Conservation (phyloP, 2,113 vertebrate species). For the Carettochelys insculpta region DNA sequence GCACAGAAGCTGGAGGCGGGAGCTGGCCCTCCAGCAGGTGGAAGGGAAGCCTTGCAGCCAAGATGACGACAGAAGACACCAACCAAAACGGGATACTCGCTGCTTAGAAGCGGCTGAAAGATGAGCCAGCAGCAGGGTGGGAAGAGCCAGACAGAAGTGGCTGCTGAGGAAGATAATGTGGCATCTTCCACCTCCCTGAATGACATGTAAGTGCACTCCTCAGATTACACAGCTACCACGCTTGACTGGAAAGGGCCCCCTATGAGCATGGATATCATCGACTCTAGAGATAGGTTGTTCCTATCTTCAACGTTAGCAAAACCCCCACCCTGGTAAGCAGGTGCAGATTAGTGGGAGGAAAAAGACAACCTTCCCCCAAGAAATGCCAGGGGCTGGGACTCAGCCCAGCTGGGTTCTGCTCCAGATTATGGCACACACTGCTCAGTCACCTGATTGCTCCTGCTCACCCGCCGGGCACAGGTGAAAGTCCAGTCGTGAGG, state of each 20-base stretch:
- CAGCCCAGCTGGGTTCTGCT: accelerated
- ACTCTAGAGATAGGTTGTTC: neutral
- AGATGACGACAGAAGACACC: accelerated
- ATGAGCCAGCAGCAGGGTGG: neutral
- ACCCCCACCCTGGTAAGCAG: neutral
- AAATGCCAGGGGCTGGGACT: neutral
- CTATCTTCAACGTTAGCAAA: neutral
- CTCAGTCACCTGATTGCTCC: accelerated
- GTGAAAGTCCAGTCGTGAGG: slow-evolving; percentile 87
- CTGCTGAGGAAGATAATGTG: neutral
- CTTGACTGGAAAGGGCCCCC: neutral
- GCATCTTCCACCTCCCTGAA: neutral
- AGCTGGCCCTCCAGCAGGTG: neutral
- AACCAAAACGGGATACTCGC: neutral
- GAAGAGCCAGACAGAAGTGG: neutral
- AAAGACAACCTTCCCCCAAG: neutral
- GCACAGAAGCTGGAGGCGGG: neutral
- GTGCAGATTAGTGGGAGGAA: neutral
- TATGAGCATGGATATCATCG: neutral
- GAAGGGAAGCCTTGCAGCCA: neutral
- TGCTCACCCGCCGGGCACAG: slow-evolving; percentile 85
- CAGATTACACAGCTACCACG: neutral
- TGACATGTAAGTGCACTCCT: neutral
- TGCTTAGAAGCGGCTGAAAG: neutral
- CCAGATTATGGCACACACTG: neutral